Evolutionary conservation across 1,140 invertebrate species (phyloP), one percentile per base, ranked within the genome.

Genomic region (Aethina tumida): DNA sequence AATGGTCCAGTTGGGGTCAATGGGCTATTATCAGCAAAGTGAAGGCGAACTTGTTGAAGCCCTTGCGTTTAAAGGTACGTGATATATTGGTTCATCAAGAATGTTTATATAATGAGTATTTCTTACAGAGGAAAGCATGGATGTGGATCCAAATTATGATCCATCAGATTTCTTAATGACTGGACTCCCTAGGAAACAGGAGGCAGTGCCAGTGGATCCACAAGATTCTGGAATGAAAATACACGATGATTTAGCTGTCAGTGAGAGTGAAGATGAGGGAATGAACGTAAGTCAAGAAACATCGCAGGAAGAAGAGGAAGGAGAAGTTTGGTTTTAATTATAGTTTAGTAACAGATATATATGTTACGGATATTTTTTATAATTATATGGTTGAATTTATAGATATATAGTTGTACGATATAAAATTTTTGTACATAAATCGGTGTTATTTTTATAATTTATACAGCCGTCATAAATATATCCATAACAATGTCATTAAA

Each of bases 91-190:
- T n/a, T 1, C 30, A 19, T 39, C 13, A 8, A 19, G n/a, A 17
- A 6, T 10, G 10, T 14, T 30, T 16, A 13, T 24, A 6, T 30
- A n/a, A n/a, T n/a, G 18, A 9, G n/a, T 37, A 31, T 37, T 18
- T 26, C 36, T 59, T 55, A 7, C 49, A 74, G 84, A 88, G 45
- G 81, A 85, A 50, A 79, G 76, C 38, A 75, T 84, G 65, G 79
- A 83, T 47, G 77, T 88, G 5, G 82, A 87, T 68, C 79, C 81
- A 5, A 84, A 82, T 54, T 91, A 91, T 60, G 86, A 90, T 66
- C 84, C 85, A 7, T 85, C 84, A 1, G 85, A 87, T 56, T 87
- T 89, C 49, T 56, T 87, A 7, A 71, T 85, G 41, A 69, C 70
- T 22, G 67, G 67, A 6, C 53, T 75, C 26, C 35, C 53, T 30